Evolutionary conservation across 1,140 invertebrate species (phyloP), one percentile per base, ranked within the genome.

Genomic region (Aphelinus certus): DNA sequence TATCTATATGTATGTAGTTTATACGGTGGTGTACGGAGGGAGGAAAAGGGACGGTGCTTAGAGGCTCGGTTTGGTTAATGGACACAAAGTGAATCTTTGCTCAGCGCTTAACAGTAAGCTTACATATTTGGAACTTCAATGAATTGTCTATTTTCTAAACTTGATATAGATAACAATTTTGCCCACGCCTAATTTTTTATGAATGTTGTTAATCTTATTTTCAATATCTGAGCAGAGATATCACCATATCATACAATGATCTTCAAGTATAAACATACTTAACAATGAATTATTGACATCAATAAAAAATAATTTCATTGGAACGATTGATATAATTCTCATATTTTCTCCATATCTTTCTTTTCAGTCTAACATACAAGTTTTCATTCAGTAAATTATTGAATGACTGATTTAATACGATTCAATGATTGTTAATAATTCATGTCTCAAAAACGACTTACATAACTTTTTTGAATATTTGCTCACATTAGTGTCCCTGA

Each of bases 61-160:
- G 80, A 84, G 83, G 80, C 81, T 86, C 74, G 84, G 84, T 83
- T 86, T 81, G 83, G 83, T 85, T 85, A 81, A 81, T 84, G 82
- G 84, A 84, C 81, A 84, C 66, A 84, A 83, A 80, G 78, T 79
- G 80, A 72, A 76, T 76, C 79, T 79, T 74, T 76, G 80, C 81
- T 80, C 66, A 60, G n/a, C 46, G 46, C 49, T 9, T 58, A 67
- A 58, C 47, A 53, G 60, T 51, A 58, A 49, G 45, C 42, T 46
- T 68, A 26, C 26, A 26, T 26, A 26, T 26, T 26, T 26, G 0
- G 26, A 26, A 0, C 26, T 26, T 26, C 26, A 26, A 26, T 26
- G 26, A 26, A 26, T 26, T 26, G 26, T 26, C 26, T 26, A 26
- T 26, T 26, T 26, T 26, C 26, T 26, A 26, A 26, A 26, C 26